Evolutionary conservation across 2,888 invertebrate genomes (phyloP).

Genomic region (Dryobotodes eremita): DNA sequence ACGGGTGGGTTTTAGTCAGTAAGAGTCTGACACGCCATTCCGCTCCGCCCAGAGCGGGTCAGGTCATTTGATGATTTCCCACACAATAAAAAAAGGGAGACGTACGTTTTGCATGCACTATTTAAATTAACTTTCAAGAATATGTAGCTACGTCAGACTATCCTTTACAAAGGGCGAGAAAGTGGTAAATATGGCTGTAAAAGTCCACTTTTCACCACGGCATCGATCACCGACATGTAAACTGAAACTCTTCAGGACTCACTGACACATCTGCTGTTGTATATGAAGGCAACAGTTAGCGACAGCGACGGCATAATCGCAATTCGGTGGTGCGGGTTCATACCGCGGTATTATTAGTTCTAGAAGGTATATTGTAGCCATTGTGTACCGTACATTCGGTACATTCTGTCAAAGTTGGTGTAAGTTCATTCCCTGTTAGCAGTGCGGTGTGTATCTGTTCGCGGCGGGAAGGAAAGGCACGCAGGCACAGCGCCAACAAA

Average conservation of each 20-base stretch:
- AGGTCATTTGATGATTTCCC: no score
- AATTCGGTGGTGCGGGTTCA: neutral
- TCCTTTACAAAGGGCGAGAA: neutral
- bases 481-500: constrained; percentile 13
- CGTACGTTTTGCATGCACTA: neutral
- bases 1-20: no score
- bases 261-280: neutral
- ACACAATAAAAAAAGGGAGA: no score
- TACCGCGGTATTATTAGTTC: neutral
- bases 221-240: neutral
- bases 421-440: neutral
- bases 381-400: neutral
- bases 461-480: no score
- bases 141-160: neutral
- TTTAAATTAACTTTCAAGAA: neutral
- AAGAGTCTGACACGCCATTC: no score
- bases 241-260: neutral
- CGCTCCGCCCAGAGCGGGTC: no score
- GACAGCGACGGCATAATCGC: neutral
- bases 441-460: neutral
- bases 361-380: neutral
- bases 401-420: neutral
- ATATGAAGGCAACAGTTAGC: neutral
- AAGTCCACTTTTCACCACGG: no score
- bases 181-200: neutral